Base-by-base conservation (phyloP, 2,888 invertebrate species). In the Andrena hattorfiana region DNA sequence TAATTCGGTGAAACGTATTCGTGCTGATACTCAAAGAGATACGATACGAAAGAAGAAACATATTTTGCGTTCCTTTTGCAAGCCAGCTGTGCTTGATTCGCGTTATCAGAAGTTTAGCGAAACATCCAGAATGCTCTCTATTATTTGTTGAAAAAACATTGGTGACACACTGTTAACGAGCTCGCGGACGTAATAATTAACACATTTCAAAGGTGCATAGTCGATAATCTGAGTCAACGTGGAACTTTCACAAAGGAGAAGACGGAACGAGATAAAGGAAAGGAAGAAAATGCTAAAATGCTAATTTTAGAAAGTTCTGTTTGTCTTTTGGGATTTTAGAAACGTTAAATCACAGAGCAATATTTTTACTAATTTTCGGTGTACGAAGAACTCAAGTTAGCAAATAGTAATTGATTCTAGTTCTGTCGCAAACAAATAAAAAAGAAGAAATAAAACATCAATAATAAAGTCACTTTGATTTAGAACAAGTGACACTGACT, bases 231-330 rank as follows among this genome's bases (percentile, higher is more conserved):
- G 32, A 72, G 5, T 63, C 51, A 72, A 32, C 20, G 16, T 49
- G 23, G 23, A 51, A 72, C 62, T 63, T 72, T 63, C 32, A 35
- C n/a, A 20, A 1, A 3, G 16, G 8, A 42, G 13, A 13, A 71
- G 6, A 8, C 20, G 8, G 2, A 2, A 20, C 20, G 16, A 16
- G 5, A 42, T 42, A 16, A 42, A 4, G 16, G 16, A 42, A 42
- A 16, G 16, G 42, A 42, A 42, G 42, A 42, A 42, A 42, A 16
- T 4, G 42, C 10, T 35, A 13, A 42, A 35, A 10, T 10, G 13
- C 42, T 42, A 13, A 16, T 42, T 42, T 42, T 42, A 16, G 4
- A 42, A 16, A 42, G 16, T 42, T 42, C 1, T 10, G 42, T 42
- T 42, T 42, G 42, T 4, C 4, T 13, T 42, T 13, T 1, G 13